These are phyloP conservation scores for Bothrops jararaca DNA, from an alignment of 2,113 vertebrate genomes.

Conservation along the genomic window DNA sequence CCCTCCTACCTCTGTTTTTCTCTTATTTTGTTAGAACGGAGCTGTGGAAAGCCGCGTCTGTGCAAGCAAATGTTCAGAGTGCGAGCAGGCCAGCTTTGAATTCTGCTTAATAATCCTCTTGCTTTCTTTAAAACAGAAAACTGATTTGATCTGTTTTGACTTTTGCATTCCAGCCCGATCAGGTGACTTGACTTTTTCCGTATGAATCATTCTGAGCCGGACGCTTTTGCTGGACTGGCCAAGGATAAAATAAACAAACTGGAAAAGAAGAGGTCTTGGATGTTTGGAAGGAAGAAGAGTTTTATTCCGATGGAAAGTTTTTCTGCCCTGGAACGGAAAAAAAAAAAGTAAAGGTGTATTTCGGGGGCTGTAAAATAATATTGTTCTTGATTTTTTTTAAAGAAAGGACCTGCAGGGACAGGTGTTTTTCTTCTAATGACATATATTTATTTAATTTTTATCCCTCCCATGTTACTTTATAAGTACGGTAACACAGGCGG, in stretches of 20 bases:
- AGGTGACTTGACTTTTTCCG: neutral
- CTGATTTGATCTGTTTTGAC: neutral
- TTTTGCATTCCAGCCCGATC: neutral
- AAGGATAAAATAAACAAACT: neutral
- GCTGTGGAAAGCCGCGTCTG: no score
- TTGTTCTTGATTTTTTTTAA: neutral
- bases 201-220: neutral
- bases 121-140: neutral
- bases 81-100: no score
- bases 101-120: neutral
- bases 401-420: neutral
- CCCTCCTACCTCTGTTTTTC: neutral
- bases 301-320: neutral
- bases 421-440: neutral
- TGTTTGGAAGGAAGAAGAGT: neutral
- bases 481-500: neutral
- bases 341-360: neutral
- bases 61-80: neutral
- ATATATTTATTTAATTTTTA: neutral
- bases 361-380: neutral
- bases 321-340: neutral
- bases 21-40: neutral
- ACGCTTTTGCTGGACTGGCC: neutral
- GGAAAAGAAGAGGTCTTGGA: neutral
- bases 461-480: neutral